Conservation (phyloP, 2,888 invertebrate species). For the Nipponacmea schrenckii region DNA sequence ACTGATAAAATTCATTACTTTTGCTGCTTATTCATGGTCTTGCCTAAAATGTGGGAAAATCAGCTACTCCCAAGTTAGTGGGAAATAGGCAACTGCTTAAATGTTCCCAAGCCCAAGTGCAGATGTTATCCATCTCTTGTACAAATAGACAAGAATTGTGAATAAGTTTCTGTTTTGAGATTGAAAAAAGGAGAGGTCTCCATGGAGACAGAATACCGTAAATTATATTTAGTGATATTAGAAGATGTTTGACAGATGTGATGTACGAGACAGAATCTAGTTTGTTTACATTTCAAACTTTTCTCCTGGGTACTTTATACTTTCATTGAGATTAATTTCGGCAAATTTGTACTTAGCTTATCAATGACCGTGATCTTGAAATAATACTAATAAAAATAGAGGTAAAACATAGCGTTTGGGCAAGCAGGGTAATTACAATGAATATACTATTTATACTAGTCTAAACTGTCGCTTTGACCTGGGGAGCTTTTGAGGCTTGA, state of each 20-base stretch:
- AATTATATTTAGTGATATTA: background rate
- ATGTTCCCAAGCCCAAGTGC: too few relatives aligned
- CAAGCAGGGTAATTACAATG: too few relatives aligned
- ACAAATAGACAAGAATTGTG: background rate
- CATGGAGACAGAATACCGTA: background rate
- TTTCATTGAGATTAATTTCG: too few relatives aligned
- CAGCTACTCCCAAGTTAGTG: background rate
- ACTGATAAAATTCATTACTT: too few relatives aligned
- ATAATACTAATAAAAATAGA: background rate
- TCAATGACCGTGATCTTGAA: too few relatives aligned
- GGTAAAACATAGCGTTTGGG: background rate
- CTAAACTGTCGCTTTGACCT: too few relatives aligned
- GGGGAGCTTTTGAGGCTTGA: too few relatives aligned
- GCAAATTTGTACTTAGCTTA: too few relatives aligned
- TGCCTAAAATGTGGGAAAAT: background rate
- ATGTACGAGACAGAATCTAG: background rate
- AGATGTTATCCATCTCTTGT: too few relatives aligned
- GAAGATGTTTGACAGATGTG: constrained; percentile 8
- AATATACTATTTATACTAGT: too few relatives aligned
- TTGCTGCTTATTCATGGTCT: background rate
- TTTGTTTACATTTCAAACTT: background rate
- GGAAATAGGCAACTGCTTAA: background rate
- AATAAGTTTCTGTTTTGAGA: background rate
- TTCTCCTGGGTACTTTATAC: too few relatives aligned
- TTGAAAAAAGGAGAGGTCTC: background rate